Percentiles rank a stretch among this genome's conserved stretches.
Evolutionary conservation across 2,888 invertebrate species (phyloP).

Genomic region (Drosophila hamatofila): DNA sequence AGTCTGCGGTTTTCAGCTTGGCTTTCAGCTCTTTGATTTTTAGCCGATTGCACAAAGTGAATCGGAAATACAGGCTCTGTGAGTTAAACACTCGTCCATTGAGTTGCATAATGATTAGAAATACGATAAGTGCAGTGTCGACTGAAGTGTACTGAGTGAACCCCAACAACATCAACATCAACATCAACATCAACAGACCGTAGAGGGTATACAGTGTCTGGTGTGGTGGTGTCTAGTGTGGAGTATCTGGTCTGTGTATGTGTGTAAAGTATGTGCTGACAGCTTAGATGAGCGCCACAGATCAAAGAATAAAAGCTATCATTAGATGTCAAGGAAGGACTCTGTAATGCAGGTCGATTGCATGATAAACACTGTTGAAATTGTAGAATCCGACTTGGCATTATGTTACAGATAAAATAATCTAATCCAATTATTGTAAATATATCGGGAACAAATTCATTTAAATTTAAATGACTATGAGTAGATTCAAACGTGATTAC

Average conservation of each 20-base stretch:
- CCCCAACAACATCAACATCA: constrained; percentile 18
- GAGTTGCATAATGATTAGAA: constrained; percentile 59
- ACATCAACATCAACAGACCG: constrained; percentile 29
- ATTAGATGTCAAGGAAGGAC: not conserved
- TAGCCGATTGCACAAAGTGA: constrained; percentile 40
- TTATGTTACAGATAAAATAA: not conserved
- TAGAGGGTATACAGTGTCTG: constrained; percentile 1
- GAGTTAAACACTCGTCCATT: constrained; percentile 51
- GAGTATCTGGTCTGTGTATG: constrained; percentile 3
- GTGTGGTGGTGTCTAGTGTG: constrained; percentile 1
- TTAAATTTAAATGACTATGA: not conserved
- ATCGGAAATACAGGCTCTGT: constrained; percentile 47
- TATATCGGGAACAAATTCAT: not conserved
- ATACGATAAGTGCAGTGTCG: constrained; percentile 51
- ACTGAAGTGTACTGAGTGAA: constrained; percentile 32
- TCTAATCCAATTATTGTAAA: not conserved
- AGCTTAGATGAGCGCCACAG: constrained; percentile 39
- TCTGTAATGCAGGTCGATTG: not conserved
- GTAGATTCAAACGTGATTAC: too few species aligned
- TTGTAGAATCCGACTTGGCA: too few species aligned
- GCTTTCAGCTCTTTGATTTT: constrained; percentile 48
- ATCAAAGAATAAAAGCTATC: constrained; percentile 38
- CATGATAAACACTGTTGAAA: constrained; percentile 1
- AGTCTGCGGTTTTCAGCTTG: constrained; percentile 33
- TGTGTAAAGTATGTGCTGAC: constrained; percentile 14